Percentiles rank a stretch among this genome's conserved stretches.
Evolutionary conservation across 2,113 vertebrate species (phyloP).

Genomic region (Podocnemis expansa): DNA sequence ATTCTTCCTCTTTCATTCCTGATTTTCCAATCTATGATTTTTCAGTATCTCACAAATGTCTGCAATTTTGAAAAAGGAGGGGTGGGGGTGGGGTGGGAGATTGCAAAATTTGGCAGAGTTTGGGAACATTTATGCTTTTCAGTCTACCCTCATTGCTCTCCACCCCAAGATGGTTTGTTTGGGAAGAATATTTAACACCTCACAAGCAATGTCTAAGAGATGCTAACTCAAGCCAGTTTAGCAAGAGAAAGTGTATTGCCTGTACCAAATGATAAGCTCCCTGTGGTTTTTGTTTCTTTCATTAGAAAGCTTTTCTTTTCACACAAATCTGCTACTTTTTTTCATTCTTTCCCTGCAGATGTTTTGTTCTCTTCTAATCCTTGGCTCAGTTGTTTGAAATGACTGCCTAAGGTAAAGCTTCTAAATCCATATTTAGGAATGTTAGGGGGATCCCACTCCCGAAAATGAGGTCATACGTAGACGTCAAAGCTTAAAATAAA

Average conservation of each 20-base stretch:
- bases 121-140: not conserved
- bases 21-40: not conserved
- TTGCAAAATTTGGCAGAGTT: not conserved
- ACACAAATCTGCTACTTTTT: conserved; percentile 10
- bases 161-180: not conserved
- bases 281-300: not conserved
- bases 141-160: not conserved
- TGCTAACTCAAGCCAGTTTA: conserved; percentile 15
- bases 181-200: conserved; percentile 19
- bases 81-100: not conserved
- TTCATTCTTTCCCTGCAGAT: not conserved
- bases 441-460: not conserved
- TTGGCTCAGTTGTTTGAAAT: not conserved
- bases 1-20: not conserved
- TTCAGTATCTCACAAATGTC: not conserved
- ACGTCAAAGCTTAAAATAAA: not conserved
- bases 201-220: conserved; percentile 32
- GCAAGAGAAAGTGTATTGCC: conserved; percentile 17
- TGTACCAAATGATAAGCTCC: not conserved
- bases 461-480: not conserved
- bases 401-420: not conserved
- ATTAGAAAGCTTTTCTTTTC: conserved; percentile 16
- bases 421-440: rapidly evolving
- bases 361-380: not conserved
- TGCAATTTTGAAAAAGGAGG: not conserved